phyloP scores from a whole-genome alignment of 1,140 invertebrate genomes.

The Parasteatoda tepidariorum region DNA sequence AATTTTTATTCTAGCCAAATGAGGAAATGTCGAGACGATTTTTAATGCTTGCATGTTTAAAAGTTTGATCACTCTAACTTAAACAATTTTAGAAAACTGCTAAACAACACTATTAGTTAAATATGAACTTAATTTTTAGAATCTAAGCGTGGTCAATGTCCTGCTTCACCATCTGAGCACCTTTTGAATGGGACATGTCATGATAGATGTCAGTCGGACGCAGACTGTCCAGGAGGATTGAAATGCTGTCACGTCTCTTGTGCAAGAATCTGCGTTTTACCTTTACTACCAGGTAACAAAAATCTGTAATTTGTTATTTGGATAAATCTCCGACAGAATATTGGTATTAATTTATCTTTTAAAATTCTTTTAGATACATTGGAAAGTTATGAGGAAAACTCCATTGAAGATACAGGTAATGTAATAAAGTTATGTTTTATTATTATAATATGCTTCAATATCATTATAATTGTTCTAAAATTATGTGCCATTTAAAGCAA shows the following conservation, averaged over 20 bases:
- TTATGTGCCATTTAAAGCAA: no score
- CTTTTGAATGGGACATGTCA: conserved; percentile 51
- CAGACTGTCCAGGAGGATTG: conserved; percentile 79
- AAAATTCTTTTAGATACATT: conserved; percentile 2
- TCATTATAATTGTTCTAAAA: no score
- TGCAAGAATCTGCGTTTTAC: conserved; percentile 77
- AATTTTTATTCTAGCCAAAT: no score
- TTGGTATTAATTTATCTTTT: background rate
- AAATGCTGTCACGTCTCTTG: conserved; percentile 88
- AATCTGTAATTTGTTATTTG: background rate
- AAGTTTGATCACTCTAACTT: no score
- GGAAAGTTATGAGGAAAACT: conserved; percentile 9
- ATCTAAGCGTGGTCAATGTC: conserved; percentile 28
- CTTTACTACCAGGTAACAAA: conserved; percentile 64
- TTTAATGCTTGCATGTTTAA: no score
- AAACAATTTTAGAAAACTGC: no score
- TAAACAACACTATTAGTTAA: no score
- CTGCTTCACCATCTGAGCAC: background rate
- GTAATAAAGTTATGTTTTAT: no score
- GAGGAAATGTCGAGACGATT: no score
- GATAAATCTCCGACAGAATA: background rate
- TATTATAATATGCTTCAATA: no score
- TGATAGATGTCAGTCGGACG: conserved; percentile 82
- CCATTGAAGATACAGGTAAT: conserved; percentile 37
- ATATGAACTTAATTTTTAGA: conserved; percentile 19